A percentile compares a stretch with the other conserved stretches of the same genome.
These are phyloP conservation scores for Sebastes itinus DNA, from an alignment of 2,797 vertebrate genomes.

Conservation along the genomic window DNA sequence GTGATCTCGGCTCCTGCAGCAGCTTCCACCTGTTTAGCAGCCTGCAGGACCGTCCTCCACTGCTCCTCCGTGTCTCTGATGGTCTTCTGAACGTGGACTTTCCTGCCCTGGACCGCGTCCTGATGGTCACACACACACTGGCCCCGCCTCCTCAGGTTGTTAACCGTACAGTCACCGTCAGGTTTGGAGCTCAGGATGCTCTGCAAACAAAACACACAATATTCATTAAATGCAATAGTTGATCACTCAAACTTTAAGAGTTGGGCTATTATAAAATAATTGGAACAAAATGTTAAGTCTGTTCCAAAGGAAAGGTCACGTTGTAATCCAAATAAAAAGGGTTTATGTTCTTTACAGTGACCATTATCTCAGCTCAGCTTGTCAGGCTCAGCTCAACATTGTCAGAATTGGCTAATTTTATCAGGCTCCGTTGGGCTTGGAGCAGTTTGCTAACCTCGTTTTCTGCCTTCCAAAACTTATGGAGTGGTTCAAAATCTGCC, in stretches of 20 bases:
- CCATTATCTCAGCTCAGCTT: no score
- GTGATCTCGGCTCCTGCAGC: conserved; percentile 48
- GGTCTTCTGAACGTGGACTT: conserved; percentile 56
- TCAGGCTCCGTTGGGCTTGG: neutral
- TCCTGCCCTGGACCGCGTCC: conserved; percentile 57
- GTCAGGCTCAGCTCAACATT: no score
- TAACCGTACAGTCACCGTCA: conserved; percentile 83
- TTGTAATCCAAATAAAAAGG: neutral
- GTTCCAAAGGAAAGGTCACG: neutral
- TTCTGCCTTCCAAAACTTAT: neutral
- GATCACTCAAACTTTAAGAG: neutral
- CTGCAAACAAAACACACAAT: conserved; percentile 60
- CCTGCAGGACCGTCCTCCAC: conserved; percentile 68
- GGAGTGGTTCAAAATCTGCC: neutral
- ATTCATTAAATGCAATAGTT: neutral
- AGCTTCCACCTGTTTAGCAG: conserved; percentile 22
- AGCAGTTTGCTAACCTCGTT: neutral
- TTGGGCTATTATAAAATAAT: no score
- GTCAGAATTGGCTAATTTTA: no score
- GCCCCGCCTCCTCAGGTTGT: conserved; percentile 74
- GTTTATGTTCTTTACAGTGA: no score
- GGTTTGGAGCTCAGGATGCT: conserved; percentile 76
- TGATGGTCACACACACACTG: conserved; percentile 67
- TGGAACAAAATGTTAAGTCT: neutral
- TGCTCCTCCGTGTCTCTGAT: conserved; percentile 70